Evolutionary conservation across 2,888 invertebrate genomes (phyloP), one percentile per base, ranked within the genome.

Genomic region (Oligia fasciuncula): DNA sequence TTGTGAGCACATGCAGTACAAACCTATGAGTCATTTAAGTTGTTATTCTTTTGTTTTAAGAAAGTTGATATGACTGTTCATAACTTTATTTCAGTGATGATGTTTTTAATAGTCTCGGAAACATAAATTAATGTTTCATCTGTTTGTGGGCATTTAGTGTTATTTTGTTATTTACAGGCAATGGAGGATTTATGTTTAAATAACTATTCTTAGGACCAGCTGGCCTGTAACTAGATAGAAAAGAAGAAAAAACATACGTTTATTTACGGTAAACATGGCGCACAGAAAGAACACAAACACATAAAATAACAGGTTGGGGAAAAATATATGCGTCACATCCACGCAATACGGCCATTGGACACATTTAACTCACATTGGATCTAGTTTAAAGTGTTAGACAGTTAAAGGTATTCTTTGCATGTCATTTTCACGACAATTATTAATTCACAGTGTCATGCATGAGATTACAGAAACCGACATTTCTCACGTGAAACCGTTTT

Each of bases 1-100:
- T 81, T 80, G 85, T 65, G 66, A 60, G 5, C 88, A 85, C 74
- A 68, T 85, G 85, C 88, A 63, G 85, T 71, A 78, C 60, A 76
- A 74, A 74, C 73, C 73, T 63, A 75, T 85, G 86, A 72, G 72
- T 85, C 85, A 85, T 66, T 46, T 1, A 40, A 19, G 40, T 66
- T 68, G 11, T 76, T 80, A 65, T 74, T 81, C 49, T 72, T 76
- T 87, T 85, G 81, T 72, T 75, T 11, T 49, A 62, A 77, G 65
- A 86, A 86, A 85, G 88, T 69, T 73, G 49, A 43, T 62, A 35
- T 46, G 29, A 54, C 43, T 60, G 17, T 60, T 83, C 54, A 29
- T 57, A 49, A 9, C 14, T 29, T 83, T 80, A 79, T 57, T 0
- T 9, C 65, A 43, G 60, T 60, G 49, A 57, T 57, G 77, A 66